A percentile compares a stretch with the other conserved stretches of the same genome.
Conservation (phyloP, 2,888 invertebrate genomes). For the Synergus itoensis region DNA sequence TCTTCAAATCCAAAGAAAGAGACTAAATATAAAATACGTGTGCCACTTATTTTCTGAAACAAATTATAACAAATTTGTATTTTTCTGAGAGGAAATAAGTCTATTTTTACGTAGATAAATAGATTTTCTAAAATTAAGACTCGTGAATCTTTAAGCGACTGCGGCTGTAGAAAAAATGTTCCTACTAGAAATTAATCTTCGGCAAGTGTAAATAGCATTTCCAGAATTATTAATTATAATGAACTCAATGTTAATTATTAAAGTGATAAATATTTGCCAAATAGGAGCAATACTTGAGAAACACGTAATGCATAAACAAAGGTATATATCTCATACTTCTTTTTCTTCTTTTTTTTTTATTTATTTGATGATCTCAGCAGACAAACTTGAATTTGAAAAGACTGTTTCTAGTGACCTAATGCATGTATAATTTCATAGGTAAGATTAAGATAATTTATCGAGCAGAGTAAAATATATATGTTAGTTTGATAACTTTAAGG, state of each 20-base stretch:
- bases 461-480: background rate
- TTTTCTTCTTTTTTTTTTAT: background rate
- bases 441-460: background rate
- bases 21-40: slow-evolving; percentile 19
- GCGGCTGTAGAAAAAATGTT: slow-evolving; percentile 48
- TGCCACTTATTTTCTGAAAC: background rate
- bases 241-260: background rate
- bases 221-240: background rate
- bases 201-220: background rate
- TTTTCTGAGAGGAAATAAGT: background rate
- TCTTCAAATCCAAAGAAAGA: slow-evolving; percentile 39
- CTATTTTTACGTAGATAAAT: background rate
- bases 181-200: slow-evolving; percentile 51
- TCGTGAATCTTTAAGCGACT: slow-evolving; percentile 26
- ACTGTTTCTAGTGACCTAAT: slow-evolving; percentile 2
- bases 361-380: background rate
- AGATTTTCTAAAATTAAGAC: slow-evolving; percentile 20
- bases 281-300: background rate
- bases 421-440: background rate
- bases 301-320: background rate
- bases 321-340: background rate
- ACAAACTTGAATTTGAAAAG: background rate
- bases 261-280: slow-evolving; percentile 1
- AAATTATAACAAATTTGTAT: slow-evolving; percentile 3
- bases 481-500: slow-evolving; percentile 7